Evolutionary conservation across 2,113 vertebrate species (phyloP).

Genomic region (Indicator maculatus): DNA sequence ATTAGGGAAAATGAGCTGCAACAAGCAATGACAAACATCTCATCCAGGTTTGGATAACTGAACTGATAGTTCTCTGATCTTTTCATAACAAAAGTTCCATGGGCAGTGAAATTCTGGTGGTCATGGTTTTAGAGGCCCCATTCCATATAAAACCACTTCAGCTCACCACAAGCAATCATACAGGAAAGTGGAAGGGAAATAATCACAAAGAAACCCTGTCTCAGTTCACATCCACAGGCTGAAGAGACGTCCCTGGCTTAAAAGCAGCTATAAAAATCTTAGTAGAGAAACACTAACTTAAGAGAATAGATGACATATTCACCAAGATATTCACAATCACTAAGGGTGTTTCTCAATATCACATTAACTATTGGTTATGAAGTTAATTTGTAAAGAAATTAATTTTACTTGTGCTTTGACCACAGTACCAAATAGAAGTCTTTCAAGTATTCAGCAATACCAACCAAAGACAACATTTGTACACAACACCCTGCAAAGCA

Average conservation of each 20-base stretch:
- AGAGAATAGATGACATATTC: background rate
- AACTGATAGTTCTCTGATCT: background rate
- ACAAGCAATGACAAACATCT: background rate
- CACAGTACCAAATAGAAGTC: background rate
- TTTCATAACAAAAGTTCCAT: background rate
- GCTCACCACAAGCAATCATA: background rate
- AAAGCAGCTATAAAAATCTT: constrained; percentile 21
- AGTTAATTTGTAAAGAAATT: background rate
- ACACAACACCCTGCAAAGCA: background rate
- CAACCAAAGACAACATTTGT: background rate
- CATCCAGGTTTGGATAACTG: background rate
- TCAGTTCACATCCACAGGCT: background rate
- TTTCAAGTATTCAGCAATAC: background rate
- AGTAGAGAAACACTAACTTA: background rate
- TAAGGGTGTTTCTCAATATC: background rate
- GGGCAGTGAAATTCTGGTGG: background rate
- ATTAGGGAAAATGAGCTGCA: background rate
- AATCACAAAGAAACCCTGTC: background rate
- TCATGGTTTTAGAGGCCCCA: background rate
- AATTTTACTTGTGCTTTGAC: background rate
- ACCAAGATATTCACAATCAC: background rate
- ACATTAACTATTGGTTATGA: background rate
- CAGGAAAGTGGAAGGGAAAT: background rate
- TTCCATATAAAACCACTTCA: background rate
- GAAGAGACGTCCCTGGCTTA: background rate